Base-by-base conservation (phyloP, 1,140 invertebrate species). In the Atta cephalotes region DNA sequence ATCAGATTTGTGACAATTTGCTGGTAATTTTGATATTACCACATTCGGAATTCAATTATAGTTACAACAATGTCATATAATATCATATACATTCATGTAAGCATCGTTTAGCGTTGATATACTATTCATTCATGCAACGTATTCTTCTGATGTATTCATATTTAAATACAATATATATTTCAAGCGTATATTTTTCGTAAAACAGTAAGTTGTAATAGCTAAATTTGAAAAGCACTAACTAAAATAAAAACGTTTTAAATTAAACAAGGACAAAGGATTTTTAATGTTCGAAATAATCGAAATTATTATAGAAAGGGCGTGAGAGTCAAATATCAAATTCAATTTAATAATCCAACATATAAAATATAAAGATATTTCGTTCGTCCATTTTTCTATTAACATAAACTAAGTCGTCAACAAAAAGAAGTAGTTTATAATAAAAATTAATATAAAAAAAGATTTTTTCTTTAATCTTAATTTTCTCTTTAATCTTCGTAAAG, bases 1-100 rank as follows among this genome's bases (percentile, higher is more conserved):
- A 81, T 60, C 51, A 28, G 39, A 45, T 63, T 78, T 62, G 35
- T 78, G 35, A 63, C 21, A 70, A 76, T 71, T 71, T 71, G 21
- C 21, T 70, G 14, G 35, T 58, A 71, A 71, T 71, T 70, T 70
- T 28, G 16, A 3, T 35, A 18, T 68, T 56, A 51, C 3, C n/a
- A 35, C 21, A 25, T 49, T 81, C 25, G 21, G 35, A 71, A 71
- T 70, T 71, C 31, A 18, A 35, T 70, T 56, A 35, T 12, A 79
- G 25, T 65, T 28, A 81, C 16, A 39, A 70, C 25, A 70, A 45
- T 81, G 21, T 45, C 10, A 49, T 2, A 45, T 9, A 7, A 70
- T 56, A 63, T 18, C 74, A 16, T 10, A 25, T 18, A 49, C 18
- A 7, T 45, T 16, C 25, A 3, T 45, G 12, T 28, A 63, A 78